phyloP scores from a whole-genome alignment of 2,113 vertebrate species.

The Aspidoscelis tigris region DNA sequence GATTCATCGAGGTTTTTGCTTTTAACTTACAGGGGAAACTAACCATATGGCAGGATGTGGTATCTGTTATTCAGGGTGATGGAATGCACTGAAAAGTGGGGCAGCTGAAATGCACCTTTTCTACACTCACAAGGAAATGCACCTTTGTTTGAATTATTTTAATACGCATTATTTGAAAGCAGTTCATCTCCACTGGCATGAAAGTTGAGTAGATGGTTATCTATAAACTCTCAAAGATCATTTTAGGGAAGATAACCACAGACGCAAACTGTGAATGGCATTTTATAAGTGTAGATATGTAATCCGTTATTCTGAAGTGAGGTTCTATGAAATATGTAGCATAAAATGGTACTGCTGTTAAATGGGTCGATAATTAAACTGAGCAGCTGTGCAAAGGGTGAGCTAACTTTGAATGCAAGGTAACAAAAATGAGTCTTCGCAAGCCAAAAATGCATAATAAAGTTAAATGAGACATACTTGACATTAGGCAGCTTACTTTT shows the following conservation, averaged over 20 bases:
- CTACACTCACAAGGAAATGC: constrained; percentile 23
- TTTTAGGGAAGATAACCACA: constrained; percentile 69
- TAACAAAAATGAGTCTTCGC: constrained; percentile 16
- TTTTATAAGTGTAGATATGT: constrained; percentile 78
- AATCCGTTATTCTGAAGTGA: constrained; percentile 75
- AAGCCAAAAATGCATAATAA: not conserved
- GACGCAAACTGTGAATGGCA: constrained; percentile 70
- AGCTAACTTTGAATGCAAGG: constrained; percentile 82
- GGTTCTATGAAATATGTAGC: constrained; percentile 85
- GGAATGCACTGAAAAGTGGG: constrained; percentile 4
- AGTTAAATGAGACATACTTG: not conserved
- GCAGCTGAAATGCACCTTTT: constrained; percentile 22
- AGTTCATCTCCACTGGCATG: constrained; percentile 3
- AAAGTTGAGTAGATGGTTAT: constrained; percentile 37
- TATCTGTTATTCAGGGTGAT: constrained; percentile 21
- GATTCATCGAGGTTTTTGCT: not conserved
- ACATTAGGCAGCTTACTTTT: not conserved
- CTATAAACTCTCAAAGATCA: constrained; percentile 70
- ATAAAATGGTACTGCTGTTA: constrained; percentile 85
- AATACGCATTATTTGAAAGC: not conserved
- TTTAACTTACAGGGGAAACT: not conserved
- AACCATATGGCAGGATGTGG: not conserved
- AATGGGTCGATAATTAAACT: constrained; percentile 81
- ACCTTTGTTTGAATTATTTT: constrained; percentile 12
- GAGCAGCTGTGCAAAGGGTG: constrained; percentile 78